Evolutionary conservation across 2,888 invertebrate genomes (phyloP), one percentile per base, ranked within the genome.

Genomic region (Orthosia gothica): DNA sequence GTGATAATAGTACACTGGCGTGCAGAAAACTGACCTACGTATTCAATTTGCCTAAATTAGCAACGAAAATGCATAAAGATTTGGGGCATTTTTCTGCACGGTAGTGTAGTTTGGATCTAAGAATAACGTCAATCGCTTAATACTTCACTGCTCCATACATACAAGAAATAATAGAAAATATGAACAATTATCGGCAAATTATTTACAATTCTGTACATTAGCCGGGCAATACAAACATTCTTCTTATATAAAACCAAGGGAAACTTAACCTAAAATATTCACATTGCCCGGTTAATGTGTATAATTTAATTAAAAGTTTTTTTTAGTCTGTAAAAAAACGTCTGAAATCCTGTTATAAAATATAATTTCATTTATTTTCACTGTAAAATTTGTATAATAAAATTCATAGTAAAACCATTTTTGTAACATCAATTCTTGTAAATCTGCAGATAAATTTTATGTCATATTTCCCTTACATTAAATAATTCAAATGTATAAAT

Each of bases 1-100:
- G 95, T 95, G 95, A 95, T 95, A 94, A 93, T 94, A 93, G 90
- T 93, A 91, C 91, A 91, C 70, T 88, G 88, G 82, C 89, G 86
- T 81, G 90, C 89, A 90, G 85, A 87, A 90, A 84, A 82, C 71
- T 75, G 58, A 64, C 74, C 73, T 71, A 73, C 74, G 64, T 83
- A 80, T 75, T 85, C 57, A 67, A 71, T 64, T 76, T 76, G 79
- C 74, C 61, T 61, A 82, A 79, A 71, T 74, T 40, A 69, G 70
- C 70, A 79, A 70, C 58, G 50, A 78, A 76, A 81, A 83, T 81
- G 76, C 76, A 75, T 74, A 69, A 78, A 68, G 59, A 73, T 79
- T 64, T 68, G 79, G 79, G 58, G 18, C 59, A 82, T 58, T 80
- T 82, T 86, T 85, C 83, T 88, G 89, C 90, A 86, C 89, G 87